Evolutionary conservation across 2,888 invertebrate species (phyloP).

Genomic region (Choristoneura rosaceana): DNA sequence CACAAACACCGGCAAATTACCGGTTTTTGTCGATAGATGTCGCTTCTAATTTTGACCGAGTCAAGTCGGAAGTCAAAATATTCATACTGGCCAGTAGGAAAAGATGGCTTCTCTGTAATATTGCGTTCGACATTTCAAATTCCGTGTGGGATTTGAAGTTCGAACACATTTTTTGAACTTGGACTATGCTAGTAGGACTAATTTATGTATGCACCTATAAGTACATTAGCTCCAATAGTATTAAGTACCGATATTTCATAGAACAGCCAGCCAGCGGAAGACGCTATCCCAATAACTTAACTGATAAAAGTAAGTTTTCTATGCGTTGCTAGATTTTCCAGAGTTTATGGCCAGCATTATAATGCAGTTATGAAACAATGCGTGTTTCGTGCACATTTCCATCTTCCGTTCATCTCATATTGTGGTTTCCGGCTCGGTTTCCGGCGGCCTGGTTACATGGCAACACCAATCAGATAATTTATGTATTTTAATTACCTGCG

Average conservation of each 20-base stretch:
- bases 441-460: conserved; percentile 37
- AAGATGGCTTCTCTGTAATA: not conserved
- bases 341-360: not conserved
- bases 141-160: too few relatives aligned
- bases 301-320: not conserved
- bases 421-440: conserved; percentile 31
- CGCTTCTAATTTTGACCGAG: conserved; percentile 15
- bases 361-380: not conserved
- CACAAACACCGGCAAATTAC: conserved; percentile 67
- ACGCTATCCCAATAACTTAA: not conserved
- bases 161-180: not conserved
- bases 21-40: conserved; percentile 47
- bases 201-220: too few relatives aligned
- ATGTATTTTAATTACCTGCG: conserved; percentile 5
- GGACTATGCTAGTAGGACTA: too few relatives aligned
- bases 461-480: conserved; percentile 25
- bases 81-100: not conserved
- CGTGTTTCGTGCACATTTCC: conserved; percentile 32
- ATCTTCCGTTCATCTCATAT: conserved; percentile 35
- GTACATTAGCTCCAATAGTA: too few relatives aligned
- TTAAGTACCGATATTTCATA: not conserved
- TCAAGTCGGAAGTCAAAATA: not conserved
- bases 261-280: not conserved
- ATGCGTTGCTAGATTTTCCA: not conserved
- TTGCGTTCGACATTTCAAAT: not conserved